A percentile compares a stretch with the other conserved stretches of the same genome.
Evolutionary conservation across 2,797 vertebrate genomes (phyloP).

Genomic region (Platalea minor): DNA sequence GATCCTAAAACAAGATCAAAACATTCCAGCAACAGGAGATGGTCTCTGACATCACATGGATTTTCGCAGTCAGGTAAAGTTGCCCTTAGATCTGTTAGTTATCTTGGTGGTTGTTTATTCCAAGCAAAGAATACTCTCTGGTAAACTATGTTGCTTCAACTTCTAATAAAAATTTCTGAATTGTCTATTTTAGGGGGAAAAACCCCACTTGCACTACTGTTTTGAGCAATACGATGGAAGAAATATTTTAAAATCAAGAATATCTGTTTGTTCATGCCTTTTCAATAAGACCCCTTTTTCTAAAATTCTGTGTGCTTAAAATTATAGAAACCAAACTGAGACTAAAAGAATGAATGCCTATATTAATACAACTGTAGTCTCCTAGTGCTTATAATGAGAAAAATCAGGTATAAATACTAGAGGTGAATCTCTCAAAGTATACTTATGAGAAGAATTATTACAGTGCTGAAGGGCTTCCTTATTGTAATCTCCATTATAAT

Average conservation of each 20-base stretch:
- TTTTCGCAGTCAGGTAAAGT: background rate
- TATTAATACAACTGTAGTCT: background rate
- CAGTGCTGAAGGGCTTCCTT: background rate
- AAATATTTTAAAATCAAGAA: background rate
- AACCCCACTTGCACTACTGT: background rate
- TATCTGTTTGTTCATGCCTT: background rate
- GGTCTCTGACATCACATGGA: background rate
- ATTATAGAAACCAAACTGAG: background rate
- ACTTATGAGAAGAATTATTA: background rate
- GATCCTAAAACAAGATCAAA: background rate
- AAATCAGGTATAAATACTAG: background rate
- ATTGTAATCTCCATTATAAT: background rate
- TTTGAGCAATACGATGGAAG: background rate
- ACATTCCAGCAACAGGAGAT: background rate
- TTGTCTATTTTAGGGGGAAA: fast-evolving
- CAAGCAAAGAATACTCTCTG: background rate
- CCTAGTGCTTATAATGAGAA: background rate
- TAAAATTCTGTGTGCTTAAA: background rate
- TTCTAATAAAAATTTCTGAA: background rate
- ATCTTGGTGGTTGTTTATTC: background rate
- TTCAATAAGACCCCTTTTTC: background rate
- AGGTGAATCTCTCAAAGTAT: background rate
- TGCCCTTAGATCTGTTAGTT: background rate
- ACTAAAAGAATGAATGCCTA: background rate
- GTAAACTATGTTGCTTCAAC: background rate